Evolutionary conservation across 2,113 vertebrate species (phyloP), one percentile per base, ranked within the genome.

Genomic region (Ictalurus furcatus): DNA sequence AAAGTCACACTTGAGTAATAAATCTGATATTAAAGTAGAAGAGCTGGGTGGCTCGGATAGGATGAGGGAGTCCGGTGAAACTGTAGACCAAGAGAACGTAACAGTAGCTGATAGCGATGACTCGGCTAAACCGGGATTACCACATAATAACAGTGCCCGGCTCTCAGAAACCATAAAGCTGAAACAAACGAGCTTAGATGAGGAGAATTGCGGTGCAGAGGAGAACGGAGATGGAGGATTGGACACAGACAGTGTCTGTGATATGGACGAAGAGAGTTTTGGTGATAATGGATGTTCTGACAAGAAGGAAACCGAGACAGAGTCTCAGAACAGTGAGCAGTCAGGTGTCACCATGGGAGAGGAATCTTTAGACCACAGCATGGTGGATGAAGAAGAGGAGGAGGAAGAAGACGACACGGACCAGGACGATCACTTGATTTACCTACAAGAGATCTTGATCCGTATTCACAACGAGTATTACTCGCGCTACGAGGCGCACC

Each of bases 261-360:
- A 84, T 14, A 85, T 4, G 8, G 96, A 96, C 73, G 93, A 91
- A 40, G 96, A 94, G 83, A 91, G 95, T 59, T 95, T 96, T 52
- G 93, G 92, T 0, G 97, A 97, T 19, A 97, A 98, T 9, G 97
- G 97, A 40, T 97, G 96, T 87, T 85, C 93, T 0, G 97, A 98
- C 89, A 96, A 94, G 90, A 97, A 96, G 81, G 98, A 99, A 92
- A 96, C 97, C 0, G 98, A 99, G 93, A 99, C 97, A 0, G 98
- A 99, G 89, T 99, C 98, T 1, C 98, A 99, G 95, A 98, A 97
- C 84, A 99, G 98, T 12, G 97, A 99, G 85, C 98, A 97, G 81
- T 99, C 98, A 0, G 98, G 97, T 0, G 94, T 99, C 91, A 98
- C 98, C 0, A 96, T 96, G 88, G 98, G 97, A 0, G 96, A 98